phyloP scores from a whole-genome alignment of 2,888 invertebrate genomes.

The Therioaphis trifolii region DNA sequence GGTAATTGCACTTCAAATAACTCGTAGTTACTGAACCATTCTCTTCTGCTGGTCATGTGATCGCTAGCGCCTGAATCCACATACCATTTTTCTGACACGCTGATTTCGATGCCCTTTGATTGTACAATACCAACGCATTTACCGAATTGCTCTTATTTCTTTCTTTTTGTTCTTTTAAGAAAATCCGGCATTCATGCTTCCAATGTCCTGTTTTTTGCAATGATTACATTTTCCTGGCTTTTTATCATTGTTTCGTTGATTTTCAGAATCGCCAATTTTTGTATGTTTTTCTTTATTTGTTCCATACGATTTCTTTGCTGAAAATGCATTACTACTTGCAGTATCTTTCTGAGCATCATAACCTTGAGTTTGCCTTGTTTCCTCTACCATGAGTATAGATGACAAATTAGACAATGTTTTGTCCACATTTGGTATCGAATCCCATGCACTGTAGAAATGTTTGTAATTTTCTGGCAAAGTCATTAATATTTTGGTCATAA shows the following conservation, averaged over 20 bases:
- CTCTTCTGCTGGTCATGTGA: too few relatives aligned
- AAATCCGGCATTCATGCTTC: neutral
- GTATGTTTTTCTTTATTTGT: neutral
- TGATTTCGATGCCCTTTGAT: neutral
- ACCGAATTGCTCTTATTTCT: neutral
- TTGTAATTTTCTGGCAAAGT: constrained; percentile 3
- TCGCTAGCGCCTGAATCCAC: neutral
- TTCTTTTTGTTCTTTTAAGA: neutral
- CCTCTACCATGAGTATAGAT: neutral
- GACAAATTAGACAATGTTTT: neutral
- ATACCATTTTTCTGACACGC: constrained; percentile 2
- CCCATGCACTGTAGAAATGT: neutral
- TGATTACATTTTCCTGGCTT: neutral
- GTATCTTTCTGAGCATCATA: neutral
- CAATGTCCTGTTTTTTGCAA: neutral
- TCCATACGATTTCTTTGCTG: neutral
- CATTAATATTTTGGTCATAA: neutral
- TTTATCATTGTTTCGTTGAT: neutral
- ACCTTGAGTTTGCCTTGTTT: neutral
- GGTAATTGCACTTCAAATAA: too few relatives aligned
- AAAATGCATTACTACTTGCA: neutral
- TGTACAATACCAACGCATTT: neutral
- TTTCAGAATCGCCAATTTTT: neutral
- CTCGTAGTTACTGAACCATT: too few relatives aligned
- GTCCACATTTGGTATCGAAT: neutral